Conservation (phyloP, 2,113 vertebrate genomes). For the Chroicocephalus ridibundus region DNA sequence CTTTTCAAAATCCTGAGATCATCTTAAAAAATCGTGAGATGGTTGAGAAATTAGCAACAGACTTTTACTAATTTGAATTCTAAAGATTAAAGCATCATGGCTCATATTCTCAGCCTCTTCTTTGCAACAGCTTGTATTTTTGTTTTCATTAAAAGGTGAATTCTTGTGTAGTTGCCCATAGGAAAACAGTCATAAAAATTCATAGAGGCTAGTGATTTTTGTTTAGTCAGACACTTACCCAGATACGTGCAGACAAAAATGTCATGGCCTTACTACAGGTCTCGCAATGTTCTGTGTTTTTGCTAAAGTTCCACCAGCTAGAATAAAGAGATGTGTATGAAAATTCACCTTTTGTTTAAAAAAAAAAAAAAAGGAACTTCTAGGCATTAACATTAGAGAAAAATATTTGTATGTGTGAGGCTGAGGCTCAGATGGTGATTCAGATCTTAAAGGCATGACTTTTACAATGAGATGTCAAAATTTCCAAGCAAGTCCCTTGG, state of each 20-base stretch:
- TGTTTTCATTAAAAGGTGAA: neutral
- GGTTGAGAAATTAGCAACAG: neutral
- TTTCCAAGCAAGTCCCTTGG: neutral
- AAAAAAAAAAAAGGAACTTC: neutral
- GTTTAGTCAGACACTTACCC: neutral
- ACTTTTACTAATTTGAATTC: neutral
- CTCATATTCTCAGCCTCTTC: neutral
- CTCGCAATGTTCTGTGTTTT: neutral
- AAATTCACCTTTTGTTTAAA: neutral
- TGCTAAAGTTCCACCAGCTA: neutral
- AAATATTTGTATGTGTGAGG: neutral
- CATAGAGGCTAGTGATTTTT: neutral
- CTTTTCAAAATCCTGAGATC: neutral
- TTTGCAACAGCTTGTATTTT: neutral
- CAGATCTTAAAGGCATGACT: neutral
- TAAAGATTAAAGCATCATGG: neutral
- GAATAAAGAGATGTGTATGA: neutral
- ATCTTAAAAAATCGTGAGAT: neutral
- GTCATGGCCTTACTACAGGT: neutral
- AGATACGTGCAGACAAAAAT: neutral
- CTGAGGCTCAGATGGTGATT: neutral
- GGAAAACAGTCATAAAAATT: neutral
- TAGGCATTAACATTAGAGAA: neutral
- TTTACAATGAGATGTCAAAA: neutral
- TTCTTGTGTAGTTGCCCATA: neutral